Percentiles rank a stretch among this genome's conserved stretches.
phyloP scores from a whole-genome alignment of 2,888 invertebrate genomes.

The Lycophotia porphyrea region DNA sequence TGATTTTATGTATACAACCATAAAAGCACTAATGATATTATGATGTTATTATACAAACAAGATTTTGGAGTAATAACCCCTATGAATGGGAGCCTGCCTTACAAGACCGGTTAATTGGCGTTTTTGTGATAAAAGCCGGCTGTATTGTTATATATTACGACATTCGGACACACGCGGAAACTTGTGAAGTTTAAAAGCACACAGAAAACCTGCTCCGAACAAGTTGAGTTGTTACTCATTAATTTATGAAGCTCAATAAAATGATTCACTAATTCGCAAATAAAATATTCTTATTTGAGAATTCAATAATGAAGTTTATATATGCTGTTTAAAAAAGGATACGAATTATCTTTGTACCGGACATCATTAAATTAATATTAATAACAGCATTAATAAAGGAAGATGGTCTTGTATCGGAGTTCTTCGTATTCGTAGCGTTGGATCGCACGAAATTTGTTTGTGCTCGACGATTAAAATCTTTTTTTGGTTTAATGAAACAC shows the following conservation, averaged over 20 bases:
- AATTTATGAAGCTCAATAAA: slow-evolving; percentile 63
- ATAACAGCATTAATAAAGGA: slow-evolving; percentile 61
- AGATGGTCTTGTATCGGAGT: slow-evolving; percentile 54
- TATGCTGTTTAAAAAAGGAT: slow-evolving; percentile 47
- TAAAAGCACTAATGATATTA: slow-evolving; percentile 78
- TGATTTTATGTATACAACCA: slow-evolving; percentile 75
- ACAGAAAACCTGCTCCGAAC: slow-evolving; percentile 53
- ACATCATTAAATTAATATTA: slow-evolving; percentile 61
- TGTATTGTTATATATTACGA: slow-evolving; percentile 61
- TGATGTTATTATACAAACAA: slow-evolving; percentile 78
- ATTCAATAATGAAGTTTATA: slow-evolving; percentile 56
- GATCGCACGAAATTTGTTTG: slow-evolving; percentile 56
- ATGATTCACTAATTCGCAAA: slow-evolving; percentile 55
- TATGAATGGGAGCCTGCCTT: slow-evolving; percentile 60
- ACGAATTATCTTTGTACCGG: slow-evolving; percentile 53
- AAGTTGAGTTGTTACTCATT: slow-evolving; percentile 53
- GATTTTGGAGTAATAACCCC: slow-evolving; percentile 68
- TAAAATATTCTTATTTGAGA: slow-evolving; percentile 51
- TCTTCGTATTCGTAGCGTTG: slow-evolving; percentile 54
- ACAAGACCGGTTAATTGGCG: slow-evolving; percentile 64
- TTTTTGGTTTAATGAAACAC: slow-evolving; percentile 59
- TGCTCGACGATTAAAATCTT: slow-evolving; percentile 53
- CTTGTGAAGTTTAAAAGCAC: slow-evolving; percentile 53
- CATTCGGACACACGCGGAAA: slow-evolving; percentile 38
- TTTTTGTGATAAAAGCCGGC: slow-evolving; percentile 60